Conservation (phyloP, 2,888 invertebrate genomes). For the Lobophora halterata region DNA sequence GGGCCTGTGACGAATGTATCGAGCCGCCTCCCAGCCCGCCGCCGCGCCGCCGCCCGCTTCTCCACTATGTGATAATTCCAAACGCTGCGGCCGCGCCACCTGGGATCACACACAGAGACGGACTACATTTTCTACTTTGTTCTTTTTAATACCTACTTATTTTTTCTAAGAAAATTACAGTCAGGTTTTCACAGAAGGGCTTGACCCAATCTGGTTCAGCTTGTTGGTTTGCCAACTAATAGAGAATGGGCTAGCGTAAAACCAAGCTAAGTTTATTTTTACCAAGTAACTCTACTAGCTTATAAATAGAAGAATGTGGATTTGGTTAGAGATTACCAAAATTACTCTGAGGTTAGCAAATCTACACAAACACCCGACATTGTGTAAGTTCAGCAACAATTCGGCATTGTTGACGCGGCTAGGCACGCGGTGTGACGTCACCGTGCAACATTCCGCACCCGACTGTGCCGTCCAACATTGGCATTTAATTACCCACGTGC, state of each 20-base stretch:
- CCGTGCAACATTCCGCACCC: constrained; percentile 33
- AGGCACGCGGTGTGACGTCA: constrained; percentile 56
- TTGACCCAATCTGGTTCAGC: too few species aligned
- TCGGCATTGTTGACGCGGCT: constrained; percentile 51
- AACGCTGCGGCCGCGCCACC: constrained; percentile 82
- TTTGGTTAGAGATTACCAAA: too few species aligned
- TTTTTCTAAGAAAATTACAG: background rate
- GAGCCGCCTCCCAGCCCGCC: constrained; percentile 47
- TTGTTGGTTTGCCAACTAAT: too few species aligned
- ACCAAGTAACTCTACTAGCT: too few species aligned
- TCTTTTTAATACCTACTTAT: constrained; percentile 4
- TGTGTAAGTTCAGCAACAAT: constrained; percentile 58
- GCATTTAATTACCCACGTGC: constrained; percentile 79
- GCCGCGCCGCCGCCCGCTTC: constrained; percentile 54
- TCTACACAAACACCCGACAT: constrained; percentile 33
- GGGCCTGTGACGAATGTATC: constrained; percentile 81
- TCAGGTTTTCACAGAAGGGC: too few species aligned
- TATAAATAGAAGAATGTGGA: too few species aligned
- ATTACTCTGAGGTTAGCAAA: too few species aligned
- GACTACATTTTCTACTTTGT: constrained; percentile 36
- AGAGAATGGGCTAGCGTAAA: too few species aligned
- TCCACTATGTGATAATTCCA: constrained; percentile 81
- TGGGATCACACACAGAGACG: constrained; percentile 76
- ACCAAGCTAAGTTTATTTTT: too few species aligned
- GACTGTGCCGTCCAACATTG: constrained; percentile 52